Evolutionary conservation across 2,797 vertebrate species (phyloP), one percentile per base, ranked within the genome.

Genomic region (Epinephelus coioides): DNA sequence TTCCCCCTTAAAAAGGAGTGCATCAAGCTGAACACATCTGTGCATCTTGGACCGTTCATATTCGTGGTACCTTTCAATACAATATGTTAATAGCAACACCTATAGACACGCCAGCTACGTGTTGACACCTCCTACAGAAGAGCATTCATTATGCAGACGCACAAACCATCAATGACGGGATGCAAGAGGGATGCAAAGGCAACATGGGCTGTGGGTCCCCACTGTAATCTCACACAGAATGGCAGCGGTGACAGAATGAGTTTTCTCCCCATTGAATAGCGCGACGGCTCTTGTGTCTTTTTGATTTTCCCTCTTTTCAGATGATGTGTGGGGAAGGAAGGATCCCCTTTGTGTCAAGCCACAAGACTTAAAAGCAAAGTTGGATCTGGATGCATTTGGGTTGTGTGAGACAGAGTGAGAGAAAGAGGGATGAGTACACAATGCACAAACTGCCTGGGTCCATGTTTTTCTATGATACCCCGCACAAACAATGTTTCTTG

Each of bases 341-440:
- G 91, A 93, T 92, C 88, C 91, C 91, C 90, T 95, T 95, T 95
- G 91, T 94, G 93, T 91, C 90, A 91, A 92, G 91, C 91, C 93
- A 91, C 86, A 84, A 69, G 78, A 91, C 92, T 94, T 93, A 92
- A 93, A 95, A 95, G 93, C 91, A 87, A 90, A 90, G 90, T 90
- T 91, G 84, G 84, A 93, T 94, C 83, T 74, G 76, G 85, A 90
- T 93, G 89, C 77, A 81, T 92, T 84, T 87, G 82, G 71, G 65
- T 75, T 82, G 64, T 71, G 74, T 44, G 77, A 73, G 80, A 71
- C 55, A 60, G 49, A 78, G 69, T 7, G 54, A 74, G 65, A 83
- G 74, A 78, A 65, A 73, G 72, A 55, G 61, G 57, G 73, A 78
- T 76, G 73, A 71, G 84, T 71, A 79, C 84, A 89, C 85, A 90